phyloP scores from a whole-genome alignment of 64 coral and sea anemone species.

The Pocillopora verrucosa region DNA sequence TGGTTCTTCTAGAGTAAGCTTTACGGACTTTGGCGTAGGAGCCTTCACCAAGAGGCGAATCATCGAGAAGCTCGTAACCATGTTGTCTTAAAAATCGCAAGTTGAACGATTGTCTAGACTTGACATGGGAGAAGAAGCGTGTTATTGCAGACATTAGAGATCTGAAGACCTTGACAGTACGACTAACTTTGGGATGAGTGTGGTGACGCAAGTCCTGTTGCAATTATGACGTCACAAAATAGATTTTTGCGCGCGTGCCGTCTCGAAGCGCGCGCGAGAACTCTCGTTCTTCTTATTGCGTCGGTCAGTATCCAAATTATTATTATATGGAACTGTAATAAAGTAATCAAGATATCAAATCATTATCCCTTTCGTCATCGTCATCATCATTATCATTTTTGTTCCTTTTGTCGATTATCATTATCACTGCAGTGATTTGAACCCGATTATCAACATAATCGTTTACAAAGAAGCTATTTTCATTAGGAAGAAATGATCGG shows the following conservation, averaged over 20 bases:
- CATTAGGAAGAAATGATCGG: too few species aligned
- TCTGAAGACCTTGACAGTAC: not conserved
- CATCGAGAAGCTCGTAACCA: conserved; percentile 64
- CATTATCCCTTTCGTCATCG: too few species aligned
- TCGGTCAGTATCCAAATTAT: too few species aligned
- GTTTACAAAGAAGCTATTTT: too few species aligned
- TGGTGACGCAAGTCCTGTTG: not conserved
- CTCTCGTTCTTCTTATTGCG: not conserved
- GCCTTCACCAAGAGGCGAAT: conserved; percentile 73
- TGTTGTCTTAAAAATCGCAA: conserved; percentile 65
- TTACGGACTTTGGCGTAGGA: conserved; percentile 89
- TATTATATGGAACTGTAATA: too few species aligned
- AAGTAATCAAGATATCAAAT: too few species aligned
- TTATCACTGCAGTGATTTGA: too few species aligned
- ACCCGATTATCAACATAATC: too few species aligned
- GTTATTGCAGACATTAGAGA: conserved; percentile 42
- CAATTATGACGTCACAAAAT: conserved; percentile 31
- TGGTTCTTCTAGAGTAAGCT: conserved; percentile 71
- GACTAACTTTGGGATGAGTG: conserved; percentile 5
- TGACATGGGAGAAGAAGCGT: conserved; percentile 41
- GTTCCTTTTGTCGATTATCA: too few species aligned
- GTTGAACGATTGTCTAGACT: conserved; percentile 60
- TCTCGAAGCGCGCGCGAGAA: not conserved
- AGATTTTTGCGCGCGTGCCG: not conserved
- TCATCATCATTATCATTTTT: too few species aligned